Base-by-base conservation (phyloP, 1,140 invertebrate species). In the Lineus longissimus region DNA sequence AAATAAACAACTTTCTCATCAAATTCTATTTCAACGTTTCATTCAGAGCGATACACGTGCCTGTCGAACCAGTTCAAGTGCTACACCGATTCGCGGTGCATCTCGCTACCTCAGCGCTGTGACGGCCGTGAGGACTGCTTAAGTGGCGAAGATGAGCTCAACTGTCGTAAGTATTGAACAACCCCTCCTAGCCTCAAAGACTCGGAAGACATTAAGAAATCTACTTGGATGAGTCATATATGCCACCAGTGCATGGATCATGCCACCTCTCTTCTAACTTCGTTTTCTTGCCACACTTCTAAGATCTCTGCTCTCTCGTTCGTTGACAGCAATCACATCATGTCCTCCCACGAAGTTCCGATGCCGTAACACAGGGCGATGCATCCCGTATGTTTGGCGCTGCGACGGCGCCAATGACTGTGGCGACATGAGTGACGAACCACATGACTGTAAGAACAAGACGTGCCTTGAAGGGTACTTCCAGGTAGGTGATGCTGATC, bases 351-450 rank as follows among this genome's bases (percentile, higher is more conserved):
- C 91, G 71, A 93, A 97, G 79, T 97, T 95, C 86, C 87, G 93
- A 25, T 98, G 95, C 81, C 89, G 87, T n/a, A 91, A 89, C 70
- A 91, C 91, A 1, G 94, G 94, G 0, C 84, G 94, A 2, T 98
- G 95, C 71, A 95, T 98, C 43, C 89, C 93, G 89, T 97, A 73
- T 94, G 94, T 78, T 76, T 87, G 0, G 95, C 95, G 71, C 56
- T 94, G 92, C 41, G 97, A 99, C 76, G 94, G 82, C 81, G 95
- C 98, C 74, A 93, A 97, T 75, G 91, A 94, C 73, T 94, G 92
- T 70, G 87, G 85, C 0, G 91, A 94, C 77, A 81, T 84, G 30
- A 88, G 87, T 0, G 92, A 94, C 76, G 91, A 94, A 0, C 87
- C 86, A 0, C 86, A 9, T 0, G 61, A 73, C 60, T 79, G 76